A percentile compares a stretch with the other conserved stretches of the same genome.
phyloP scores from a whole-genome alignment of 2,113 vertebrate genomes.

The Lampris megalopsis region DNA sequence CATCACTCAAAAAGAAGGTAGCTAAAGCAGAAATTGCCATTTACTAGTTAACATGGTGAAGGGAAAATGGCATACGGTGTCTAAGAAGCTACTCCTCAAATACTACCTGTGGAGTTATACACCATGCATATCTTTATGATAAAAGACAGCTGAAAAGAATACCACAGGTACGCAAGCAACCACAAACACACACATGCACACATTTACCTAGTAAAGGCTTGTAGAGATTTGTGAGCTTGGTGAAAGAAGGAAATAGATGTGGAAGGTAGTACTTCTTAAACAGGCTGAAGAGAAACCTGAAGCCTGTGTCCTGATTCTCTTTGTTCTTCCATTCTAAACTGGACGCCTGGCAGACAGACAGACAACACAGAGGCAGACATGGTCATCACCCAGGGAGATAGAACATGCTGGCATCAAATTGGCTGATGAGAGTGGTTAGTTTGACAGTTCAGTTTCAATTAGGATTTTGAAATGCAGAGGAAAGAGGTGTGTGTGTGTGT shows the following conservation, averaged over 20 bases:
- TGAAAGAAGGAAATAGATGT: slow-evolving; percentile 96
- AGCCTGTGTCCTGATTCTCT: slow-evolving; percentile 96
- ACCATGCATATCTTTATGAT: neutral
- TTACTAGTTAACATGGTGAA: neutral
- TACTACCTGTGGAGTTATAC: neutral
- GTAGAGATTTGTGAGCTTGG: slow-evolving; percentile 96
- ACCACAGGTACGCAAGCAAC: neutral
- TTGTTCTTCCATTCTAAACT: slow-evolving; percentile 97
- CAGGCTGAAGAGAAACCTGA: slow-evolving; percentile 96
- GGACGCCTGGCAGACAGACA: slow-evolving; percentile 86
- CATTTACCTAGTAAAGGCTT: slow-evolving; percentile 95
- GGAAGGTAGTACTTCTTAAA: slow-evolving; percentile 99
- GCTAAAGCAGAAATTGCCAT: neutral
- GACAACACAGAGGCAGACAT: slow-evolving; percentile 59
- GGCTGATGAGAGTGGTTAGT: slow-evolving; percentile 38
- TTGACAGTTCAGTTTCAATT: neutral
- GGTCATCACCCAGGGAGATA: slow-evolving; percentile 46
- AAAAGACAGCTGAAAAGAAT: neutral
- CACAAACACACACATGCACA: neutral
- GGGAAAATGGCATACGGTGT: neutral
- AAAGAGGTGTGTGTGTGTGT: too few relatives aligned
- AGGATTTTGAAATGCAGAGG: too few relatives aligned
- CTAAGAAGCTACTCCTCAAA: neutral
- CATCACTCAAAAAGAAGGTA: neutral
- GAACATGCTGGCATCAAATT: slow-evolving; percentile 37